Base-by-base conservation (phyloP, 2,113 vertebrate genomes). In the Ibidorhyncha struthersii region DNA sequence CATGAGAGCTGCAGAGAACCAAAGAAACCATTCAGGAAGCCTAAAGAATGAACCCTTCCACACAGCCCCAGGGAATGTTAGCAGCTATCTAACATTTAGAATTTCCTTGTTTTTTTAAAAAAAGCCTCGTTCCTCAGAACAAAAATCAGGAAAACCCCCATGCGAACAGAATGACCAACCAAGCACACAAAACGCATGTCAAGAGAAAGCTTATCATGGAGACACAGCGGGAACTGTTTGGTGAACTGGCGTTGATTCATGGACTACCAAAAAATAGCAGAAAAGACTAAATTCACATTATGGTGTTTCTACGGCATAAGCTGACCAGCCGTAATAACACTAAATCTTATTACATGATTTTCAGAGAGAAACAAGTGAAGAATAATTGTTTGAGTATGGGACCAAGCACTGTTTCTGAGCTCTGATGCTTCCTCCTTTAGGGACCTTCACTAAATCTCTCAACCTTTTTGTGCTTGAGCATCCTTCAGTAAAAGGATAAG, bases 401-500 rank as follows among this genome's bases (percentile, higher is more conserved):
- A 74, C 38, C 50, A 77, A 94, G 82, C 49, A 89, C 43, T 59
- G 0, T 38, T 81, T 87, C 77, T 79, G 62, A 87, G 73, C 40
- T 73, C 32, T 79, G 61, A 63, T 74, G 49, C 70, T 82, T 89
- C 86, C 62, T 89, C 61, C 59, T 92, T 61, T 3, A 76, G 4
- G 53, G 65, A 86, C 73, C 69, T 92, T 61, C 61, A 52, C 65
- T 63, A 86, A 92, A 81, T 56, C 80, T 79, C 83, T 84, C 26
- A 32, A 67, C 25, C 30, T 91, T 80, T 89, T 86, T 78, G 80
- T 86, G 92, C 80, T 84, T 71, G 55, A 95, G 69, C 82, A 90
- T 90, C 92, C 87, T 90, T 67, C 70, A 92, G 49, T 95, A 55
- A 92, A 86, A 93, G 86, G 93, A 49, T 95, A 89, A 85, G 92